Base-by-base conservation (phyloP, 35 echinoderm and acorn worm genomes). In the Heliocidaris erythrogramma region DNA sequence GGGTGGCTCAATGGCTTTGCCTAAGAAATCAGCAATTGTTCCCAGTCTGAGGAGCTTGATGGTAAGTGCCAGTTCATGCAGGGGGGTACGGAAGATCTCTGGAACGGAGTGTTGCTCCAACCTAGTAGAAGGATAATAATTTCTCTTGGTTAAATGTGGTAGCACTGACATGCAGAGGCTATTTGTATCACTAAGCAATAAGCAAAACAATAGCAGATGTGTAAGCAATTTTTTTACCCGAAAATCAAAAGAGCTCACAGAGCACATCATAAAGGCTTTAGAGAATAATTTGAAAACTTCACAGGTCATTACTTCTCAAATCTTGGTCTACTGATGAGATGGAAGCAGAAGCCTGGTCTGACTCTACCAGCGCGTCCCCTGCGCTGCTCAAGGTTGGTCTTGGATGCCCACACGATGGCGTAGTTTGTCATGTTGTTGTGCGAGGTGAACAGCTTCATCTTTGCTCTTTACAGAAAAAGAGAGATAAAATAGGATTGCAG, bases 401-500 rank as follows among this genome's bases (percentile, higher is more conserved):
- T 99, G 9, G 98, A 99, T 56, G 98, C 98, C 98, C 98, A 99
- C 3, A 99, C 96, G 88, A 96, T 95, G 48, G 98, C 98, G 85
- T 97, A 99, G 97, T 99, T 99, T 32, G 97, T 99, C 98, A 99
- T 99, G 96, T 99, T 99, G 95, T 99, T 99, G 88, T 99, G 98
- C 12, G 98, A 99, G 27, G 98, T 99, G 86, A 99, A 99, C 24
- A 99, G 85, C 69, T 99, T 99, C 59, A 97, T 97, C 88, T 99
- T 99, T 13, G 96, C 96, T 95, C 98, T 99, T 86, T 13, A 97
- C 59, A 29, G 85, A 21, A 95, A 59, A 93, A 90, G 90, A 93
- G 32, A 8, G 30, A 60, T 85, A 21, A 92, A 92, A 92, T 11
- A 5, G 56, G 10, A 14, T 21, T 56, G 48, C 10, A 42, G 35